Evolutionary conservation across 2,888 invertebrate species (phyloP), one percentile per base, ranked within the genome.

Genomic region (Marronus borbonicus): DNA sequence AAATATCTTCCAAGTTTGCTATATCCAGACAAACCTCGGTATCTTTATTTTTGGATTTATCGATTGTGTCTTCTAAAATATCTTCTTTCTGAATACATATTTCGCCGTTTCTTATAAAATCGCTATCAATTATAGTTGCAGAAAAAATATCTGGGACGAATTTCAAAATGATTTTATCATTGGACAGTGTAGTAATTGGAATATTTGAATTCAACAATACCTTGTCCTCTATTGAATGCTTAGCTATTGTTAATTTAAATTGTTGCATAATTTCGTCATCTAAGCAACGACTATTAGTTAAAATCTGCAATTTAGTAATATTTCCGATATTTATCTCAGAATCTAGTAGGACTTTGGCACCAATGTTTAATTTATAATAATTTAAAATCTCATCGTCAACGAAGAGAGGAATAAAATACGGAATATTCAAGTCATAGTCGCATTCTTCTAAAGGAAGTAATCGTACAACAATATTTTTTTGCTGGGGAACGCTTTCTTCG

Each of bases 121-220:
- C 90, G 0, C 90, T 89, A 86, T 89, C 89, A 14, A 92, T 81
- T 84, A 91, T 85, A 24, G 90, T 90, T 82, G 89, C 91, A 78
- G 89, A 90, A 0, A 90, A 79, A 76, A 86, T 89, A 1, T 89
- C 88, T 0, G 92, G 91, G 81, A 88, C 88, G 80, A 87, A 87
- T 78, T 85, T 86, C 10, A 86, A 72, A 72, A 81, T 84, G 80
- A 84, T 85, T 76, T 77, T 78, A 66, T 85, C 80, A 75, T 84
- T 80, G 60, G 86, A 86, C 1, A 7, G 49, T 24, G 4, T 28
- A 12, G 20, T 14, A 49, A 74, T 55, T 24, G 58, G 86, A 80
- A 91, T 86, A 12, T 89, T 88, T 72, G 91, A 88, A 85, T 92
- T 93, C 36, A 93, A 88, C 1, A 92, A 83, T 66, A 92, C 88